These are phyloP conservation scores for Pandemis cinnamomeana DNA, from an alignment of 2,888 invertebrate genomes.

Conservation along the genomic window DNA sequence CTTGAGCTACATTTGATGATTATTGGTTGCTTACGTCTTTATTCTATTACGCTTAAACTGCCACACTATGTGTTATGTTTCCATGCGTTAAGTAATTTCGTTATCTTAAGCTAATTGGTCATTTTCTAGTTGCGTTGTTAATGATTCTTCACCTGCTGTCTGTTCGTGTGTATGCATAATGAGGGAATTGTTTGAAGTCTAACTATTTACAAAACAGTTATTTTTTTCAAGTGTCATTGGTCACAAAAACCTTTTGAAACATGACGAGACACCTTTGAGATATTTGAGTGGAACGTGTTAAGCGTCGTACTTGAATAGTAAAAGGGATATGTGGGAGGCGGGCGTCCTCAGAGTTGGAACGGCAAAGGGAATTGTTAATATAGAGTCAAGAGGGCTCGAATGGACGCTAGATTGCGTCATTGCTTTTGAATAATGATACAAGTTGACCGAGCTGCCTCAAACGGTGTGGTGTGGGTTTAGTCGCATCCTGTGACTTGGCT, in stretches of 20 bases:
- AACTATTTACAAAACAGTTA: constrained; percentile 19
- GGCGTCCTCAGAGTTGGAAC: constrained; percentile 57
- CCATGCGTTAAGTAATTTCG: constrained; percentile 18
- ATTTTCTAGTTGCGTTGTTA: constrained; percentile 24
- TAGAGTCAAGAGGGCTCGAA: constrained; percentile 21
- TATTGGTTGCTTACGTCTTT: constrained; percentile 20
- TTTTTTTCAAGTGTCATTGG: constrained; percentile 14
- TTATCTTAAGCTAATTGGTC: constrained; percentile 26
- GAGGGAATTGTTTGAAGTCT: constrained; percentile 23
- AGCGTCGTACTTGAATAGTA: constrained; percentile 59
- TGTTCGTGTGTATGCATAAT: constrained; percentile 23
- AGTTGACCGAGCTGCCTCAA: not conserved
- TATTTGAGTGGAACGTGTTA: constrained; percentile 25
- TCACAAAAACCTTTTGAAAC: constrained; percentile 12
- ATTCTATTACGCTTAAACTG: not conserved
- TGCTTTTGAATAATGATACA: constrained; percentile 14
- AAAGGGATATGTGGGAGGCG: constrained; percentile 63
- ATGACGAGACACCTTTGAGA: constrained; percentile 15
- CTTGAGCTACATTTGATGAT: not conserved
- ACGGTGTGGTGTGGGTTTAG: not conserved
- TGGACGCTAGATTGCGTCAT: constrained; percentile 21
- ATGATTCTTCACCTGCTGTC: constrained; percentile 25
- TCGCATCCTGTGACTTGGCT: not conserved
- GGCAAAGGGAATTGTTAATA: constrained; percentile 44
- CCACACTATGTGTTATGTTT: not conserved